Conservation (phyloP, 2,888 invertebrate species). For the Phalangium opilio region DNA sequence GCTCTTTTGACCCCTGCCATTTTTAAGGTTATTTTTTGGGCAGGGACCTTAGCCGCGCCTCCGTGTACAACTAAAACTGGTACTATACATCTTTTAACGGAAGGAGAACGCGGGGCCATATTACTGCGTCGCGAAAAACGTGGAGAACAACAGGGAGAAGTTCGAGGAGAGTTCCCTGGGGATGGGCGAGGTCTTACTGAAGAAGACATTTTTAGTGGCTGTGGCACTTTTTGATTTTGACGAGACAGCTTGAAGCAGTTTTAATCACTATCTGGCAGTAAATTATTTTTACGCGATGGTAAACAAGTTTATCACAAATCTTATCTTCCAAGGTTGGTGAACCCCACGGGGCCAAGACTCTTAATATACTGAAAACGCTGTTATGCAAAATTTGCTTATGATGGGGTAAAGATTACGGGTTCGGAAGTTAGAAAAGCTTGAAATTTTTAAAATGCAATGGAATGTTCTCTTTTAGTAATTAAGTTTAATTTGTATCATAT, state of each 20-base stretch:
- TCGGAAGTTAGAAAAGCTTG: slow-evolving; percentile 1
- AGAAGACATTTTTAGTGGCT: slow-evolving; percentile 11
- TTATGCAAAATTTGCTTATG: too few species aligned
- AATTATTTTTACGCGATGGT: background rate
- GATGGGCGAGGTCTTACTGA: slow-evolving; percentile 16
- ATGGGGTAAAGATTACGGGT: background rate
- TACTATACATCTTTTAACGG: slow-evolving; percentile 30
- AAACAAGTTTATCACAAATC: background rate
- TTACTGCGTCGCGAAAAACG: slow-evolving; percentile 13
- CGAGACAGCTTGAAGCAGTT: too few species aligned
- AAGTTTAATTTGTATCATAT: background rate
- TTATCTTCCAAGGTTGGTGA: background rate
- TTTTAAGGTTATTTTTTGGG: slow-evolving; percentile 45
- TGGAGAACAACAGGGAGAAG: slow-evolving; percentile 16
- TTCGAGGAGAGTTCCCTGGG: slow-evolving; percentile 13
- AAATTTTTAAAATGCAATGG: background rate
- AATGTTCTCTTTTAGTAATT: background rate
- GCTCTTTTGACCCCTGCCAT: slow-evolving; percentile 49
- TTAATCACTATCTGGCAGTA: too few species aligned
- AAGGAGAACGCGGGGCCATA: slow-evolving; percentile 7
- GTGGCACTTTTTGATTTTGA: too few species aligned
- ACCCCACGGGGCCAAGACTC: background rate
- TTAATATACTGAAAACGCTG: too few species aligned
- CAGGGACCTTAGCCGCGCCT: slow-evolving; percentile 61
- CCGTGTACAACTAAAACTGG: slow-evolving; percentile 62